phyloP scores from a whole-genome alignment of 35 echinoderm and acorn worm genomes.

The Strongylocentrotus purpuratus region DNA sequence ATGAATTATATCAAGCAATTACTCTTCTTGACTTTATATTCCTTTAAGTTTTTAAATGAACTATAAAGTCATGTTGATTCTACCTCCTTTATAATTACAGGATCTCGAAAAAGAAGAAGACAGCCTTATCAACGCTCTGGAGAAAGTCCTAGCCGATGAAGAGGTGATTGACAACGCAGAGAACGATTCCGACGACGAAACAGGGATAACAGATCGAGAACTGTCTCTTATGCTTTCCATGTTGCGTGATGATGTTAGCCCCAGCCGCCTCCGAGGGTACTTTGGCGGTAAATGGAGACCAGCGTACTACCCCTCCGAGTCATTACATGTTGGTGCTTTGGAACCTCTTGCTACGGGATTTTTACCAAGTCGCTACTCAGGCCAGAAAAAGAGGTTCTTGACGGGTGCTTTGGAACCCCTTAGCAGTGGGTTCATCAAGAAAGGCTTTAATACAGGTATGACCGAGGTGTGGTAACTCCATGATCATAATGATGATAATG shows the following conservation, averaged over 20 bases:
- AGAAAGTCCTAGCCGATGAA: conserved; percentile 7
- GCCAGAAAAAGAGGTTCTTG: conserved; percentile 20
- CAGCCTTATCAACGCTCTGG: conserved; percentile 26
- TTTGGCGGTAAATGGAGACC: neutral
- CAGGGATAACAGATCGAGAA: neutral
- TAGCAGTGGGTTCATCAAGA: neutral
- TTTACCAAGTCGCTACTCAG: neutral
- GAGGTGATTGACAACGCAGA: neutral
- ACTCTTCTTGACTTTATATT: too few species aligned
- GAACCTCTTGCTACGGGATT: conserved; percentile 14
- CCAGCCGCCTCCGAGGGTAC: neutral
- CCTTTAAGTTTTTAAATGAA: too few species aligned
- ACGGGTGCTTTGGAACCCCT: neutral
- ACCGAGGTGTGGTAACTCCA: neutral
- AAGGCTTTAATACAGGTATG: neutral
- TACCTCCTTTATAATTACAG: neutral
- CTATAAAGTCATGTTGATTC: too few species aligned
- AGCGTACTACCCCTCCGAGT: conserved; percentile 15
- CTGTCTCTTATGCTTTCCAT: neutral
- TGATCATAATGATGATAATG: neutral
- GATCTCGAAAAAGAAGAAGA: conserved; percentile 30
- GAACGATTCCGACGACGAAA: neutral
- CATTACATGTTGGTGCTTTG: neutral
- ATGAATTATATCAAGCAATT: too few species aligned
- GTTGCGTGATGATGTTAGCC: neutral